Evolutionary conservation across 2,797 vertebrate genomes (phyloP).

Genomic region (Tympanoctomys barrerae): DNA sequence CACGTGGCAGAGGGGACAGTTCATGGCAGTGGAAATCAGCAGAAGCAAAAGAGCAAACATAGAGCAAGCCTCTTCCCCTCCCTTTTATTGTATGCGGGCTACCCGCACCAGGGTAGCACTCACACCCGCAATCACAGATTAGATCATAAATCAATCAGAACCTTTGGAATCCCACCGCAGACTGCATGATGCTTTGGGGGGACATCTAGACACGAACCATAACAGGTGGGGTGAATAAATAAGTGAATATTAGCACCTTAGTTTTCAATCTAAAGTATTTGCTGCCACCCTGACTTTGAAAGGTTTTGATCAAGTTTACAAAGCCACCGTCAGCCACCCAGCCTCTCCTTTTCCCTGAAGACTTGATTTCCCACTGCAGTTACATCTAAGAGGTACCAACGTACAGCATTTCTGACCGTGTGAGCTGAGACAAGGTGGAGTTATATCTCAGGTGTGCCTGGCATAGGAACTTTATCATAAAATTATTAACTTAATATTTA

Average conservation of each 20-base stretch:
- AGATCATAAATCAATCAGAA: no score
- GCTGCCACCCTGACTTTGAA: neutral
- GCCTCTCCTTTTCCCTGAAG: neutral
- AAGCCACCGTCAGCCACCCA: neutral
- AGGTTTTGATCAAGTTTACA: conserved; percentile 45
- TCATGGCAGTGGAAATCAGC: no score
- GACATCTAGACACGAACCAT: no score
- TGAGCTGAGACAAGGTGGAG: neutral
- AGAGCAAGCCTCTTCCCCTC: no score
- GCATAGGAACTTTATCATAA: neutral
- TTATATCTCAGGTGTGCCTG: fast-evolving
- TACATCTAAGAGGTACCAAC: neutral
- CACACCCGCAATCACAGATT: no score
- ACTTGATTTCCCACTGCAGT: conserved; percentile 31
- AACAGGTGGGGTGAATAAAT: neutral
- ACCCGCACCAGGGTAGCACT: no score
- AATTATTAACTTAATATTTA: neutral
- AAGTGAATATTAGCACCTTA: neutral
- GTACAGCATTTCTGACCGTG: neutral
- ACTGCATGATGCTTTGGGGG: no score
- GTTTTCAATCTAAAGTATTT: conserved; percentile 17
- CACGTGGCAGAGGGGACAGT: no score
- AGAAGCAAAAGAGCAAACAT: no score
- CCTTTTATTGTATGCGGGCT: no score
- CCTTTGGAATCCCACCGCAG: no score